Percentiles rank a stretch among this genome's conserved stretches.
Evolutionary conservation across 2,888 invertebrate genomes (phyloP).

Genomic region (Stenodema calcarata): DNA sequence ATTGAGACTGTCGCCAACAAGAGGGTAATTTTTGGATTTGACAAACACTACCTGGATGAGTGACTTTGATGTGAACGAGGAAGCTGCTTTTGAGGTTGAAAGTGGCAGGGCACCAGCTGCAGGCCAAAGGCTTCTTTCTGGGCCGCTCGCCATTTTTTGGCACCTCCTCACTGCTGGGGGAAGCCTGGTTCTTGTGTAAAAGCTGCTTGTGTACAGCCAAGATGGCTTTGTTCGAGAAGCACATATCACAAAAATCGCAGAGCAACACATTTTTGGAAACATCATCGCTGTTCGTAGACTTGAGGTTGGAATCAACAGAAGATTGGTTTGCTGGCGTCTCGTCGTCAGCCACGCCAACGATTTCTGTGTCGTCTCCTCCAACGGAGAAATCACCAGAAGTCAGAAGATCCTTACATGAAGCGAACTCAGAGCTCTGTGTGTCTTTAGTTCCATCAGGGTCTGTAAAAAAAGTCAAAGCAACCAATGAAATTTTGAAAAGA

Average conservation of each 20-base stretch:
- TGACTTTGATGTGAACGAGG: conserved; percentile 81
- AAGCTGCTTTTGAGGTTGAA: conserved; percentile 84
- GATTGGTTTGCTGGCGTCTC: conserved; percentile 46
- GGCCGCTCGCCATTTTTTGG: conserved; percentile 60
- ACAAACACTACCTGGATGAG: conserved; percentile 68
- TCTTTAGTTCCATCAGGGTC: not conserved
- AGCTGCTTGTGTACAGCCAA: conserved; percentile 77
- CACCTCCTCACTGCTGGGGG: conserved; percentile 52
- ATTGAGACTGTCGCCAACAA: too few species aligned
- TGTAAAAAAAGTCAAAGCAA: not conserved
- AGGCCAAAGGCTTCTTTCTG: conserved; percentile 66
- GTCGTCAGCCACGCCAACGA: conserved; percentile 55
- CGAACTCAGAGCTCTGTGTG: conserved; percentile 28
- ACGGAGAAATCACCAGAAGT: conserved; percentile 53
- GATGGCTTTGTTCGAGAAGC: conserved; percentile 74
- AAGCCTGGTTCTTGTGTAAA: conserved; percentile 65
- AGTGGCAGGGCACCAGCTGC: conserved; percentile 78
- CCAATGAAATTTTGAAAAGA: too few species aligned
- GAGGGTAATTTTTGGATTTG: too few species aligned
- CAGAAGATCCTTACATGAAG: conserved; percentile 51
- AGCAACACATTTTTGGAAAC: not conserved
- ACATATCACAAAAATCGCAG: conserved; percentile 76
- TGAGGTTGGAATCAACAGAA: not conserved
- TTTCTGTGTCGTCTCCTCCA: conserved; percentile 38
- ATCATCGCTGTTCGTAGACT: not conserved